phyloP scores from a whole-genome alignment of 2,113 vertebrate genomes.

The Eolophus roseicapilla region DNA sequence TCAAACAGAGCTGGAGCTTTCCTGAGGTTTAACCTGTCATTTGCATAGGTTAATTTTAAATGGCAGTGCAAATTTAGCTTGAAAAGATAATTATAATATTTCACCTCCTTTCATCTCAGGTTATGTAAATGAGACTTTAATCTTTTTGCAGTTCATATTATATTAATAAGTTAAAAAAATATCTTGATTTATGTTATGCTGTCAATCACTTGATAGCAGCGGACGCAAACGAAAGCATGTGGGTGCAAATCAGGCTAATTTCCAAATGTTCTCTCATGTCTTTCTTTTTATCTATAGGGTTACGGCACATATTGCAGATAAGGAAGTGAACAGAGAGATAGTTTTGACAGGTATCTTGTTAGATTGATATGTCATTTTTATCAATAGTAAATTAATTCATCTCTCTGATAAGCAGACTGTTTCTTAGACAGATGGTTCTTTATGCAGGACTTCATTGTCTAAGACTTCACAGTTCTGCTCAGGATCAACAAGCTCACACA shows the following conservation, averaged over 20 bases:
- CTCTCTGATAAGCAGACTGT: constrained; percentile 37
- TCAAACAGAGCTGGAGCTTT: constrained; percentile 51
- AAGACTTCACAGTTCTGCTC: background rate
- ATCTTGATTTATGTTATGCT: constrained; percentile 80
- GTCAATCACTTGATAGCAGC: constrained; percentile 75
- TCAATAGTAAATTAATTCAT: constrained; percentile 42
- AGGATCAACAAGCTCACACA: background rate
- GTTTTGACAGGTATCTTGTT: constrained; percentile 43
- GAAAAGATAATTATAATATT: constrained; percentile 97
- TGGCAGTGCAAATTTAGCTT: constrained; percentile 91
- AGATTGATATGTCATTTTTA: constrained; percentile 45
- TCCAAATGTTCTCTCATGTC: constrained; percentile 38
- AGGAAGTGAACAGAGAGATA: constrained; percentile 27
- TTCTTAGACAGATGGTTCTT: constrained; percentile 30
- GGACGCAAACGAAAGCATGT: constrained; percentile 62
- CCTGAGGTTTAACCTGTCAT: constrained; percentile 81
- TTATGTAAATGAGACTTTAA: constrained; percentile 90
- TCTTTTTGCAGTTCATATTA: constrained; percentile 78
- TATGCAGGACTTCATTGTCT: background rate
- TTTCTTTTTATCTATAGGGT: constrained; percentile 20
- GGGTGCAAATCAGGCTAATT: constrained; percentile 76
- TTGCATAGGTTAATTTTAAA: constrained; percentile 97
- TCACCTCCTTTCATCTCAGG: constrained; percentile 83
- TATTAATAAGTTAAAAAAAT: constrained; percentile 75
- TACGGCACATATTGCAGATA: constrained; percentile 22